Evolutionary conservation across 2,113 vertebrate species (phyloP).

Genomic region (Proteles cristata): DNA sequence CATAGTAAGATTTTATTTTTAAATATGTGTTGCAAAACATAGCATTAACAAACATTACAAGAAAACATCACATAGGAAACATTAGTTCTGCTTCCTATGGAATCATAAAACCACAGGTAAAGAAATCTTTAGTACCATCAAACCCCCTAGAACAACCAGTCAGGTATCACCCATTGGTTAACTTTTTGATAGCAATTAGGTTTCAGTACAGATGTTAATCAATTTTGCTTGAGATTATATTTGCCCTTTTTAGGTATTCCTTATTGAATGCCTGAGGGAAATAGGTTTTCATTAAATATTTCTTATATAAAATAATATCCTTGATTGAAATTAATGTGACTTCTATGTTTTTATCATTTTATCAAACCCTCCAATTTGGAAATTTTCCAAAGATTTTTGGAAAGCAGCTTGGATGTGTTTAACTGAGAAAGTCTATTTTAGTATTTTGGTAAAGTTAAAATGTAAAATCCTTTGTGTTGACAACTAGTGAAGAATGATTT

Average conservation of each 20-base stretch:
- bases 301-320: neutral
- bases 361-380: neutral
- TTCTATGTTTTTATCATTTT: neutral
- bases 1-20: neutral
- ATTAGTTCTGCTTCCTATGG: neutral
- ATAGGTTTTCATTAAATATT: neutral
- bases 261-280: neutral
- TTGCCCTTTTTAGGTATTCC: neutral
- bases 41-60: neutral
- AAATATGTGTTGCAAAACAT: neutral
- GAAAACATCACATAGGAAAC: neutral
- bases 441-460: conserved; percentile 32
- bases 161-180: neutral
- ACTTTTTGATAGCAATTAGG: neutral
- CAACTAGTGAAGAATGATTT: conserved; percentile 56
- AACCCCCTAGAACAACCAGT: neutral
- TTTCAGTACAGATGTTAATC: neutral
- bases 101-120: neutral
- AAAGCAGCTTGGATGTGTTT: neutral
- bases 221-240: neutral
- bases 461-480: conserved; percentile 45
- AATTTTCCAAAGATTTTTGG: conserved; percentile 27
- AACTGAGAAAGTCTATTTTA: neutral
- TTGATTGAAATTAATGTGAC: neutral
- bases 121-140: neutral